Evolutionary conservation across 2,888 invertebrate species (phyloP).

Genomic region (Tachina grossa): DNA sequence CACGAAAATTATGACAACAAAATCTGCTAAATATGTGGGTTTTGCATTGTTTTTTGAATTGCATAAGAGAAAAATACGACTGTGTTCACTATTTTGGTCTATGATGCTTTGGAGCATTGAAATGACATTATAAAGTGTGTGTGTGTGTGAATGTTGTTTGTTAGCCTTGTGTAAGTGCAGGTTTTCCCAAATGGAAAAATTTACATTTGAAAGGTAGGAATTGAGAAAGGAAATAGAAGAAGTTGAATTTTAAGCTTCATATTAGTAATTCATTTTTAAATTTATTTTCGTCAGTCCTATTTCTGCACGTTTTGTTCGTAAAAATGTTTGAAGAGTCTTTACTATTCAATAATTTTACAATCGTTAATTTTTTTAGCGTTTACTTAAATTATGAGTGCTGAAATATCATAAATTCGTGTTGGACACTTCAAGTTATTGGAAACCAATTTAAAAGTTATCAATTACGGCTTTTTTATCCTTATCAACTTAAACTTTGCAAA

Average conservation of each 20-base stretch:
- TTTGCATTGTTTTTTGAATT: conserved; percentile 33
- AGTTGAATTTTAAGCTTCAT: conserved; percentile 1
- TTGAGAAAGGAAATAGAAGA: neutral
- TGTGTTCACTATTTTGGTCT: conserved; percentile 8
- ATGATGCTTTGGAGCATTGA: conserved; percentile 12
- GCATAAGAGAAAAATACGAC: conserved; percentile 15
- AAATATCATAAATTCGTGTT: no score
- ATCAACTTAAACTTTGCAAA: no score
- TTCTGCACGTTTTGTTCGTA: no score
- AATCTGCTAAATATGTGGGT: conserved; percentile 57
- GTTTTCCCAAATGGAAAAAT: conserved; percentile 8
- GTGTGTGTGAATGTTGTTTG: neutral
- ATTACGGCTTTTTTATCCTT: no score
- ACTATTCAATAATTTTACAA: no score
- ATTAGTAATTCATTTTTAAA: neutral
- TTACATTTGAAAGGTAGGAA: conserved; percentile 24
- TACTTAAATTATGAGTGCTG: no score
- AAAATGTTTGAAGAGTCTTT: no score
- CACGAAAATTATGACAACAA: conserved; percentile 66
- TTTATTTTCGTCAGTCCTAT: no score
- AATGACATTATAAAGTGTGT: conserved; percentile 14
- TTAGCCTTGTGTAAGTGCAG: neutral
- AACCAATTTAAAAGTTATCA: no score
- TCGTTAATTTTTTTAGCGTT: no score
- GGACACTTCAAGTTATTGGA: no score